Conservation (phyloP, 2,888 invertebrate genomes). For the Troglohyphantes excavatus region DNA sequence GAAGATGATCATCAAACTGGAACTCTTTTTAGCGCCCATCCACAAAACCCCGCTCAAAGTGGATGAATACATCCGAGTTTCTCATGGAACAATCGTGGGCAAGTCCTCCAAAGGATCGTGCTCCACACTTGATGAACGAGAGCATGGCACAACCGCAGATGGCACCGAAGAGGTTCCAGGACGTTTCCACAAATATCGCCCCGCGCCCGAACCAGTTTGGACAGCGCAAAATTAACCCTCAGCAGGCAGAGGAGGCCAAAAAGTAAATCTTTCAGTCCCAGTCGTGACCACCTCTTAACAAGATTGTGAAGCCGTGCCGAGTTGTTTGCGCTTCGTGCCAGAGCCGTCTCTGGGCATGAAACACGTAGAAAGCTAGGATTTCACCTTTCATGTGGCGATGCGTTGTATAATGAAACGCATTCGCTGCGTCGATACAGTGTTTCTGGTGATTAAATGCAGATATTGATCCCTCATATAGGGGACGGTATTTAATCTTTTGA, state of each 20-base stretch:
- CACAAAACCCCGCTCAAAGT: background rate
- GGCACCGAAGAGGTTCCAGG: constrained; percentile 14
- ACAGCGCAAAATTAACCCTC: constrained; percentile 40
- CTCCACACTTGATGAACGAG: constrained; percentile 56
- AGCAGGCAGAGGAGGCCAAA: background rate
- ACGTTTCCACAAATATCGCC: background rate
- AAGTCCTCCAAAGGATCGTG: constrained; percentile 32
- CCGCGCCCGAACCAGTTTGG: constrained; percentile 61
- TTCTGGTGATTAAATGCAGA: constrained; percentile 56
- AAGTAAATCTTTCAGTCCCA: constrained; percentile 8
- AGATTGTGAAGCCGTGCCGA: constrained; percentile 36
- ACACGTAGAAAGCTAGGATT: constrained; percentile 24
- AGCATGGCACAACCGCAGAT: constrained; percentile 6
- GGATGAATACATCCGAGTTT: background rate
- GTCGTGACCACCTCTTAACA: constrained; percentile 57
- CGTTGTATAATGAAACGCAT: constrained; percentile 27
- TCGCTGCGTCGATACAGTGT: background rate
- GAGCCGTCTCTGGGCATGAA: constrained; percentile 22
- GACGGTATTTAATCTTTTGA: constrained; percentile 45
- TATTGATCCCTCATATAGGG: constrained; percentile 38
- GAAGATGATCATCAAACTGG: background rate
- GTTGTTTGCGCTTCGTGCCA: constrained; percentile 67
- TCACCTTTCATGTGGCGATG: background rate
- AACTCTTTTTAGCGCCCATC: background rate
- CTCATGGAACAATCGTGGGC: constrained; percentile 46